Conservation (phyloP, 2,888 invertebrate species). For the Synergus gifuensis region DNA sequence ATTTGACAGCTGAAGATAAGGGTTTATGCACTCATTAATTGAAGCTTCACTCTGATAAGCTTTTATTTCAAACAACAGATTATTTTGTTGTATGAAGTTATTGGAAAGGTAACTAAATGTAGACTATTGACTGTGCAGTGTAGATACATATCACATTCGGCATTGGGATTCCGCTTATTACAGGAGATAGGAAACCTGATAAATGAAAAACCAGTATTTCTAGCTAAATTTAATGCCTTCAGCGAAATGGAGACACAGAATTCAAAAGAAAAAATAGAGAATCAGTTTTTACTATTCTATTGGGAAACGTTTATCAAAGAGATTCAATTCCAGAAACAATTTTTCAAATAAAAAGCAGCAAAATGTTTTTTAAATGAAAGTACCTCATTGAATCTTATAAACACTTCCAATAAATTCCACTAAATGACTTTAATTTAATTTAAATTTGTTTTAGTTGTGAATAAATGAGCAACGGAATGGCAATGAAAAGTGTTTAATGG, state of each 20-base stretch:
- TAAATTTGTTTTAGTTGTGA: no score
- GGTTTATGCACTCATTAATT: not conserved
- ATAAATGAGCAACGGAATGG: no score
- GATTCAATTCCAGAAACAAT: not conserved
- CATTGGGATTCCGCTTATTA: not conserved
- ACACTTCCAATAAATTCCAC: not conserved
- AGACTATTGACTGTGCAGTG: not conserved
- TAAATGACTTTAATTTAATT: no score
- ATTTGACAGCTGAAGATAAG: slow-evolving; percentile 1
- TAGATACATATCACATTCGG: not conserved
- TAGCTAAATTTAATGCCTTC: not conserved
- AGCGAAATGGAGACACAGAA: slow-evolving; percentile 6
- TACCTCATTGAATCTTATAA: not conserved
- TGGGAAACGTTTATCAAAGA: not conserved
- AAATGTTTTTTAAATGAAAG: not conserved
- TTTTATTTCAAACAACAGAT: slow-evolving; percentile 11
- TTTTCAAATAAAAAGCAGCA: not conserved
- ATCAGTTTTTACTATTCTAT: not conserved
- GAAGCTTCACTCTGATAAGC: not conserved
- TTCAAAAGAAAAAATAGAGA: not conserved
- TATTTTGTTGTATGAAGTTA: slow-evolving; percentile 5
- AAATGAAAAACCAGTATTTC: slow-evolving; percentile 22
- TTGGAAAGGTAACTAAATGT: not conserved
- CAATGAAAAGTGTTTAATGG: no score
- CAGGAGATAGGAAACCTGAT: slow-evolving; percentile 22